A percentile compares a stretch with the other conserved stretches of the same genome.
Evolutionary conservation across 53 echinoderm and acorn worm genomes (phyloP).

Genomic region (Zoroaster sp.): DNA sequence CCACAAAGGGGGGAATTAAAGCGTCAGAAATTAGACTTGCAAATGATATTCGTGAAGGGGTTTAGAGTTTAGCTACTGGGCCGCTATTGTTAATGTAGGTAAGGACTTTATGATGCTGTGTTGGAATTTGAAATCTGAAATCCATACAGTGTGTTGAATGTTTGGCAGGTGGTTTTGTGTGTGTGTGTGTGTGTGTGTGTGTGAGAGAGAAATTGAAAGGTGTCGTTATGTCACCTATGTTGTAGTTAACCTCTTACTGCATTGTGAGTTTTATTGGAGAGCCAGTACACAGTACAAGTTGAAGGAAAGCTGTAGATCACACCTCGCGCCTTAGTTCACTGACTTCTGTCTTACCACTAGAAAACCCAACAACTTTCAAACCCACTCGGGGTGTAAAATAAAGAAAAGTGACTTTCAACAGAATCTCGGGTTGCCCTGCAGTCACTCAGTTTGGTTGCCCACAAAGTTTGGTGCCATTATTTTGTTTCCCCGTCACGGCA

Average conservation of each 20-base stretch:
- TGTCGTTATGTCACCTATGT: background rate
- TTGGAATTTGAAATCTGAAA: conserved; percentile 8
- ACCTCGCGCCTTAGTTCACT: background rate
- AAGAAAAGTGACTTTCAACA: too few relatives aligned
- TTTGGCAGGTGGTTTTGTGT: background rate
- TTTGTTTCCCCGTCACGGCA: too few relatives aligned
- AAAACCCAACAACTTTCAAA: too few relatives aligned
- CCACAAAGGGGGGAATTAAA: background rate
- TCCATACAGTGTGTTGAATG: background rate
- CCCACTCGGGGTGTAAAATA: too few relatives aligned
- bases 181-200: too few relatives aligned
- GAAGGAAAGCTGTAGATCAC: background rate
- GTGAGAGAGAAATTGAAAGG: background rate
- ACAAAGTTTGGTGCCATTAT: too few relatives aligned
- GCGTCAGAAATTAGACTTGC: conserved; percentile 18
- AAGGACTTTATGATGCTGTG: background rate
- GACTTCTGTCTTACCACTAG: background rate
- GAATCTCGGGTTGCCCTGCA: too few relatives aligned
- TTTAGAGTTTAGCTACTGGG: background rate
- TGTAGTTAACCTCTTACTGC: too few relatives aligned
- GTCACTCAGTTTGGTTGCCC: too few relatives aligned
- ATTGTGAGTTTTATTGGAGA: background rate
- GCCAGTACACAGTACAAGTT: background rate
- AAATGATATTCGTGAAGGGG: conserved; percentile 11
- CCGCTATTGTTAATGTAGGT: background rate